phyloP scores from a whole-genome alignment of 2,797 vertebrate genomes.

The Phaenicophaeus curvirostris region DNA sequence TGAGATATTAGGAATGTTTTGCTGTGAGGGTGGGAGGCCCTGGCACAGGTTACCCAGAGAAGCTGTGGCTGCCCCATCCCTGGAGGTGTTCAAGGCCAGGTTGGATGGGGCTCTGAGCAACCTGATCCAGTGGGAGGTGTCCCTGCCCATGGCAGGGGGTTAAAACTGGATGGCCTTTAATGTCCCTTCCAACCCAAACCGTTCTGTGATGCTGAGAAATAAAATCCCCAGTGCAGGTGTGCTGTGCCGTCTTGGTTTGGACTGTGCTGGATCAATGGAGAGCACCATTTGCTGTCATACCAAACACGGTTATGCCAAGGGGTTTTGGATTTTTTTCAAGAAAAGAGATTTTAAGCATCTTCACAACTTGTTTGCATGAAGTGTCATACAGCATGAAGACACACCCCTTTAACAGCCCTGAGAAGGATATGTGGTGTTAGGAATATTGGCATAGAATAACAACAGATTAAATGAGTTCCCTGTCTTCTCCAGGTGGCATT shows the following conservation, averaged over 20 bases:
- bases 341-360: not conserved
- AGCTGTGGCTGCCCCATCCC: no score
- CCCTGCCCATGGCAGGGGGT: no score
- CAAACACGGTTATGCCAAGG: not conserved
- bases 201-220: not conserved
- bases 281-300: not conserved
- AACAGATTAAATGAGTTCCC: not conserved
- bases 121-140: no score
- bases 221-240: not conserved
- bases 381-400: not conserved
- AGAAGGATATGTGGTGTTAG: not conserved
- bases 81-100: no score
- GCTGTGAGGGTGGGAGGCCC: no score
- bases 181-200: no score
- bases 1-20: no score
- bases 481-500: not conserved
- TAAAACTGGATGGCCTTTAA: no score
- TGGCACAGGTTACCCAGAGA: no score
- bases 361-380: not conserved
- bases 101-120: no score
- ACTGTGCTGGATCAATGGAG: not conserved
- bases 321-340: not conserved
- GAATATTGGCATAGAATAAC: not conserved
- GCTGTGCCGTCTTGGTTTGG: not conserved
- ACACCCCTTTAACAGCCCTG: not conserved